These are phyloP conservation scores for Leucopsar rothschildi DNA, from an alignment of 2,113 vertebrate genomes.

Conservation along the genomic window DNA sequence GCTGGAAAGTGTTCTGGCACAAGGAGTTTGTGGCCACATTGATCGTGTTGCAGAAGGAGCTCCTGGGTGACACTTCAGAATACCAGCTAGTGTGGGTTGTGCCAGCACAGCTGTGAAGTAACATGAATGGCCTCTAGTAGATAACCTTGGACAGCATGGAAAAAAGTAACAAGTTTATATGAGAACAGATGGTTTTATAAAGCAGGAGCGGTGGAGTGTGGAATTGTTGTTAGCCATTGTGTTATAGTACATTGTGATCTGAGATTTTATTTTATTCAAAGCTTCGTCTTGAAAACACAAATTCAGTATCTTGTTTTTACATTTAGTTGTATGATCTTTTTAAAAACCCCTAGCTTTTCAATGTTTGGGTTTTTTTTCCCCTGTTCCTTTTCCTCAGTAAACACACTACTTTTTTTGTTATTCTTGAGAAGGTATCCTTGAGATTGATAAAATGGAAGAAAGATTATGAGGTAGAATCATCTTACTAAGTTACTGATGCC, in stretches of 20 bases:
- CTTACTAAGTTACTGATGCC: neutral
- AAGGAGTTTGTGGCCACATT: neutral
- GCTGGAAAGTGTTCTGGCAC: neutral
- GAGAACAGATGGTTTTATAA: slow-evolving; percentile 2
- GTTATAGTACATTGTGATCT: neutral
- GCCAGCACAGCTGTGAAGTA: neutral
- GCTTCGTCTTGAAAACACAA: neutral
- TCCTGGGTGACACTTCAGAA: neutral
- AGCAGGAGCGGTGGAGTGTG: neutral
- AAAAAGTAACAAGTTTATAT: slow-evolving; percentile 19
- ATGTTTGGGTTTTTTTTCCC: neutral
- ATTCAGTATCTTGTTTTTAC: neutral
- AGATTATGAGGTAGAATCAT: neutral
- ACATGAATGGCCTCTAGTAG: neutral
- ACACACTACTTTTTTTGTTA: neutral
- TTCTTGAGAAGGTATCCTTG: neutral
- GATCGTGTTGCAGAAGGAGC: neutral
- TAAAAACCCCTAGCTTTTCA: neutral
- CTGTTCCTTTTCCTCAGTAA: neutral
- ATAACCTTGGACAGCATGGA: neutral
- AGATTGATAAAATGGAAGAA: neutral
- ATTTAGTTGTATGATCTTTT: neutral
- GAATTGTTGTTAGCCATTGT: neutral
- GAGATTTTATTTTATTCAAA: neutral
- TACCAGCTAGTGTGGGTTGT: neutral